These are phyloP conservation scores for Hypolimnas misippus DNA, from an alignment of 2,888 invertebrate species.

Conservation along the genomic window DNA sequence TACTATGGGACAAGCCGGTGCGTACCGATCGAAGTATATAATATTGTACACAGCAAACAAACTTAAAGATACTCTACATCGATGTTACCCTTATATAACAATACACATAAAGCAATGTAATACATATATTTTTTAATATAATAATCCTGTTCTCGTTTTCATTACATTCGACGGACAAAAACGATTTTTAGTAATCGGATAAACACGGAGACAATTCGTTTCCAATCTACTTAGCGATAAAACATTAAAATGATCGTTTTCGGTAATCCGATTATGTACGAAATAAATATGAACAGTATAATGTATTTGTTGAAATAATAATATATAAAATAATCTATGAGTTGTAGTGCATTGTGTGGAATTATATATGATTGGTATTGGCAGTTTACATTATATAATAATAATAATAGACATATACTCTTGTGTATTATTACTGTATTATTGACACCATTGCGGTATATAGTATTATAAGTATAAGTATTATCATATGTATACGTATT, in stretches of 20 bases:
- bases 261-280: constrained; percentile 43
- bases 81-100: not conserved
- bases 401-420: no score
- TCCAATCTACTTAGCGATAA: constrained; percentile 44
- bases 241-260: constrained; percentile 45
- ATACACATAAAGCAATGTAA: not conserved
- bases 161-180: constrained; percentile 31
- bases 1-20: no score
- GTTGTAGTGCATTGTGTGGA: not conserved
- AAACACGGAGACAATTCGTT: constrained; percentile 41
- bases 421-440: no score
- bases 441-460: no score
- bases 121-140: constrained; percentile 1
- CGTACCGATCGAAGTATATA: no score
- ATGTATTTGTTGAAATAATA: constrained; percentile 2
- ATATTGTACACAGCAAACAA: no score
- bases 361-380: not conserved
- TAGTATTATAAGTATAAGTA: no score
- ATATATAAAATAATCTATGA: not conserved
- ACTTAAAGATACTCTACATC: not conserved
- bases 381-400: not conserved
- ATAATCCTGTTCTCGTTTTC: constrained; percentile 15
- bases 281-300: constrained; percentile 8
- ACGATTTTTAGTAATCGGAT: constrained; percentile 42
- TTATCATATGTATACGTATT: no score